Percentiles rank a stretch among this genome's conserved stretches.
Evolutionary conservation across 2,113 vertebrate genomes (phyloP).

Genomic region (Brachyhypopomus occidentalis): DNA sequence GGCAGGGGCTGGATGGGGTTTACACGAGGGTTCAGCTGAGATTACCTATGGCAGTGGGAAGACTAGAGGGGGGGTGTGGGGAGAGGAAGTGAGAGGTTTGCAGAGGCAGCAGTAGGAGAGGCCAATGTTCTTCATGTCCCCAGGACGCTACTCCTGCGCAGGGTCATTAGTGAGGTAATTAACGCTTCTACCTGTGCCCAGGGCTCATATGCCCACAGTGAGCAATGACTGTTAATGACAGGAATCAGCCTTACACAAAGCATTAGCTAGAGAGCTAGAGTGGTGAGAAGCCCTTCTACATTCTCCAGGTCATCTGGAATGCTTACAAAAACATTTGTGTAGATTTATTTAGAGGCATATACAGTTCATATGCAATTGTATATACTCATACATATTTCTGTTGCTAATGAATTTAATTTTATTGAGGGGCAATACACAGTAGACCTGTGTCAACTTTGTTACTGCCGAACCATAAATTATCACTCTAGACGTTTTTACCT

Average conservation of each 20-base stretch:
- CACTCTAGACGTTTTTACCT: not conserved
- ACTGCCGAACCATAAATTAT: not conserved
- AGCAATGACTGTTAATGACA: conserved; percentile 67
- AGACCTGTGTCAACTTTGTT: conserved; percentile 12
- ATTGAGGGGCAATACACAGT: not conserved
- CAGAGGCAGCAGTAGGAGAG: not conserved
- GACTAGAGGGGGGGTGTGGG: not conserved
- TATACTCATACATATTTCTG: too few species aligned
- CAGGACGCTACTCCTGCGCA: conserved; percentile 63
- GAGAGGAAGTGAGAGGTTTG: conserved; percentile 30
- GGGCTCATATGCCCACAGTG: conserved; percentile 64
- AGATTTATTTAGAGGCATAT: too few species aligned
- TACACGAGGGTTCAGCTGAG: too few species aligned
- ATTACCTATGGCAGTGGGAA: not conserved
- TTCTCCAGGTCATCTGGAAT: not conserved
- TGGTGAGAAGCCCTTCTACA: conserved; percentile 8
- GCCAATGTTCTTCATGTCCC: conserved; percentile 36
- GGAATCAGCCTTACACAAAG: conserved; percentile 48
- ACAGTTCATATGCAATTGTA: too few species aligned
- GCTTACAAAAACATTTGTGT: not conserved
- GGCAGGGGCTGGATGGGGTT: too few species aligned
- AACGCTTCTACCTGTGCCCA: conserved; percentile 67
- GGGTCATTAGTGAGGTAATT: conserved; percentile 79
- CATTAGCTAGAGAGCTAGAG: not conserved
- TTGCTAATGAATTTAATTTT: not conserved